Evolutionary conservation across 2,888 invertebrate genomes (phyloP).

Genomic region (Cryptus armator): DNA sequence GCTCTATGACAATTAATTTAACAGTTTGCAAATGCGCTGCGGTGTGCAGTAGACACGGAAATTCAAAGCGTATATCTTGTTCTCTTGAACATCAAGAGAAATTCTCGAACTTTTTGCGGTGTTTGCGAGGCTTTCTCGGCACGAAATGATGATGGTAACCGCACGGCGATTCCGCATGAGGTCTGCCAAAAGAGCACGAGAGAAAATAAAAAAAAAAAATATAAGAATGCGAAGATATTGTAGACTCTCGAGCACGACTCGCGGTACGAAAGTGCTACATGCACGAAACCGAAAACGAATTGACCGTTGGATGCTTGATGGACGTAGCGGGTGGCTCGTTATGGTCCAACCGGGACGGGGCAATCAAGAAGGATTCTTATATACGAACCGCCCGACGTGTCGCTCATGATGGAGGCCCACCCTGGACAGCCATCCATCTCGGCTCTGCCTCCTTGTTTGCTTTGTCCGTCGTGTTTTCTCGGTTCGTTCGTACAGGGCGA

Average conservation of each 20-base stretch:
- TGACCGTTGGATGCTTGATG: slow-evolving; percentile 82
- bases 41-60: slow-evolving; percentile 32
- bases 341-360: slow-evolving; percentile 77
- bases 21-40: slow-evolving; percentile 52
- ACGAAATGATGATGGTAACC: slow-evolving; percentile 22
- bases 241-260: slow-evolving; percentile 29
- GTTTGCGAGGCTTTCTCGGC: slow-evolving; percentile 6
- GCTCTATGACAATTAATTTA: slow-evolving; percentile 57
- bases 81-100: slow-evolving; percentile 43
- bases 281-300: slow-evolving; percentile 77
- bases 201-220: slow-evolving; percentile 30
- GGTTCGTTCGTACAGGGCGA: slow-evolving; percentile 41
- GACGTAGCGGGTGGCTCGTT: slow-evolving; percentile 84
- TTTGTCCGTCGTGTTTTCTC: slow-evolving; percentile 66
- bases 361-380: slow-evolving; percentile 83
- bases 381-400: slow-evolving; percentile 81
- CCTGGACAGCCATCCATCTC: slow-evolving; percentile 82
- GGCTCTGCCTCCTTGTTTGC: slow-evolving; percentile 73
- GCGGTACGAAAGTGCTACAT: slow-evolving; percentile 49
- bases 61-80: slow-evolving; percentile 46
- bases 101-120: slow-evolving; percentile 7
- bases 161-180: neutral
- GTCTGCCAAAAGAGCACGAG: slow-evolving; percentile 47
- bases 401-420: slow-evolving; percentile 83
- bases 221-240: slow-evolving; percentile 33